Conservation (phyloP, 2,797 vertebrate genomes). For the Oophaga sylvatica region DNA sequence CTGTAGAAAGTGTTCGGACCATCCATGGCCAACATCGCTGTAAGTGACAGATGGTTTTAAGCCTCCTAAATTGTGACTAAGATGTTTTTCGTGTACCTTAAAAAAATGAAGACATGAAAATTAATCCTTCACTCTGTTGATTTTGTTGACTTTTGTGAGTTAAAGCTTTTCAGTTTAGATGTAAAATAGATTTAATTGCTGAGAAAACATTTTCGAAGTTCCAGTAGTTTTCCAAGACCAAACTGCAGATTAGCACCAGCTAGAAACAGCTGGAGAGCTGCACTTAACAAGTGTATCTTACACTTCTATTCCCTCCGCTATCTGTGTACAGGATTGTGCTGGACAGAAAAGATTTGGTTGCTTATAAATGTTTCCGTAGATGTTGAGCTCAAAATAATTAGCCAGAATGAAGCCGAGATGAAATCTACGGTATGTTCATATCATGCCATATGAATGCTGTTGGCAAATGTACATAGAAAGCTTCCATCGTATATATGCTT, state of each 20-base stretch:
- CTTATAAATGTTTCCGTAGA: neutral
- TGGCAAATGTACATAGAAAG: too few species aligned
- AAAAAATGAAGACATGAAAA: conserved; percentile 8
- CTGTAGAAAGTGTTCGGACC: neutral
- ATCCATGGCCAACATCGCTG: neutral
- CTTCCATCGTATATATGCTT: too few species aligned
- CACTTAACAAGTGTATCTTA: conserved; percentile 12
- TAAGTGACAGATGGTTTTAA: neutral
- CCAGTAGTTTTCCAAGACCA: neutral
- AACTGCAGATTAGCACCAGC: conserved; percentile 25
- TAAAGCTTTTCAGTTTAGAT: conserved; percentile 46
- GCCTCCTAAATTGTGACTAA: neutral
- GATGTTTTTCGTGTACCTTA: neutral
- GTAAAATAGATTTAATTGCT: conserved; percentile 38
- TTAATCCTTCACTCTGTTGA: conserved; percentile 9
- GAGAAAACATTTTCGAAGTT: conserved; percentile 9
- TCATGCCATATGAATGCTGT: neutral
- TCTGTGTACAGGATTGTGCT: neutral
- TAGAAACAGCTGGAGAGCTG: conserved; percentile 24
- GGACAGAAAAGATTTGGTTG: neutral
- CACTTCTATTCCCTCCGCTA: neutral
- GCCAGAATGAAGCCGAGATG: neutral
- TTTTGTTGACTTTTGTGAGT: conserved; percentile 48
- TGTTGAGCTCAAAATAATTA: conserved; percentile 29
- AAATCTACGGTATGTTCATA: neutral